Evolutionary conservation across 2,797 vertebrate genomes (phyloP), one percentile per base, ranked within the genome.

Genomic region (Serranus cabrilla): DNA sequence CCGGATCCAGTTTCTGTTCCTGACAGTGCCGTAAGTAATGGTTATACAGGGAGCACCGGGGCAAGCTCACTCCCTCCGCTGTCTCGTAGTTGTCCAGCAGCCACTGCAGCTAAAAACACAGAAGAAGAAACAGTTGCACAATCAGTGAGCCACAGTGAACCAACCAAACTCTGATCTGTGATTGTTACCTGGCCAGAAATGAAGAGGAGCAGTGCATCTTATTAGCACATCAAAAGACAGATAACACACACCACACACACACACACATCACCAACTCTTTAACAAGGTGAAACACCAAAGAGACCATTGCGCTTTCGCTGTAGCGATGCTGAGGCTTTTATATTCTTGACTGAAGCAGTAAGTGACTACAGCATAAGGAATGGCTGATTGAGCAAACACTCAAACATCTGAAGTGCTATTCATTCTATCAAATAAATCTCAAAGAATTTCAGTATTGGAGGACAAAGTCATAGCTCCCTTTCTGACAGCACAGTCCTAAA

Each of bases 21-120:
- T 99, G 97, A 90, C 98, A 99, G 95, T 99, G 98, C 47, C 97
- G 88, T 59, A 99, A 91, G 94, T 99, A 99, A 84, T 99, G 98
- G 95, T 96, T 98, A 85, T 99, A 99, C 7, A 99, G 95, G 2
- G 98, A 99, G 88, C 97, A 97, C 10, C 98, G 89, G 42, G 98
- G 97, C 25, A 99, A 95, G 86, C 98, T 99, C 55, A 99, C 98
- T 0, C 98, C 98, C 68, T 99, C 98, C 0, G 98, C 97, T 0
- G 97, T 99, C 92, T 99, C 98, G 0, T 99, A 99, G 89, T 99
- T 99, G 82, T 99, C 98, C 92, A 99, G 85, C 87, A 99, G 94
- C 98, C 98, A 99, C 94, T 99, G 98, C 78, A 99, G 95, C 98
- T 99, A 76, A 65, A 73, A 83, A 88, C 57, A 91, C 52, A 90